Percentiles rank a stretch among this genome's conserved stretches.
Conservation (phyloP, 2,888 invertebrate species). For the Thecophora atra region DNA sequence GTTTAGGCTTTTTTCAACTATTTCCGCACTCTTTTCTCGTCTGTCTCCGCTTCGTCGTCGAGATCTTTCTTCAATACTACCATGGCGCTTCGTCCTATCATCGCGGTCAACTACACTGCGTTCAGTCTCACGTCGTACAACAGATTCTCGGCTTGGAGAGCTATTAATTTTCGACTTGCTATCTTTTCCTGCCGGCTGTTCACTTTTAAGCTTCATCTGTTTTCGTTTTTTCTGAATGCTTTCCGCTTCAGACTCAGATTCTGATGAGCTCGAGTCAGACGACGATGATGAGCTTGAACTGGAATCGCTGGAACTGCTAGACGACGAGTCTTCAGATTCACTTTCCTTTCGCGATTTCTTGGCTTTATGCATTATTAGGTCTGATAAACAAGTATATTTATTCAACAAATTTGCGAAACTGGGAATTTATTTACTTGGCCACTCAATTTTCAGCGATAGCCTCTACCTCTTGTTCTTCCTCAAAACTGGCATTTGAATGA, state of each 20-base stretch:
- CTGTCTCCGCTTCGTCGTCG: constrained; percentile 31
- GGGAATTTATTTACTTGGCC: too few relatives aligned
- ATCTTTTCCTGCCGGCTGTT: not conserved
- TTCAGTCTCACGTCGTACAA: constrained; percentile 8
- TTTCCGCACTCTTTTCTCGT: constrained; percentile 36
- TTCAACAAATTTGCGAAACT: too few relatives aligned
- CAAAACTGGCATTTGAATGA: not conserved
- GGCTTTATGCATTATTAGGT: constrained; percentile 43
- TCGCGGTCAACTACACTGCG: not conserved
- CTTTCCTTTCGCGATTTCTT: constrained; percentile 42
- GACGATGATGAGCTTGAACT: constrained; percentile 34
- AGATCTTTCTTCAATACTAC: constrained; percentile 7
- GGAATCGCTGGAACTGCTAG: constrained; percentile 37
- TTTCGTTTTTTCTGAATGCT: constrained; percentile 25
- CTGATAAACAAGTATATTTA: too few relatives aligned
- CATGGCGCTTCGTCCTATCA: constrained; percentile 33
- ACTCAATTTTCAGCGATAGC: too few relatives aligned
- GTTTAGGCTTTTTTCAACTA: constrained; percentile 18
- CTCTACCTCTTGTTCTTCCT: too few relatives aligned
- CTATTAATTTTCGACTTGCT: constrained; percentile 25
- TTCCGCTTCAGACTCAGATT: constrained; percentile 19
- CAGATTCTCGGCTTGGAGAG: constrained; percentile 19
- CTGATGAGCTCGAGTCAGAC: constrained; percentile 26
- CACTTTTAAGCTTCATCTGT: not conserved
- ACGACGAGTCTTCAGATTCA: constrained; percentile 35